Conservation (phyloP, 64 coral and sea anemone genomes). For the Actinia equina region DNA sequence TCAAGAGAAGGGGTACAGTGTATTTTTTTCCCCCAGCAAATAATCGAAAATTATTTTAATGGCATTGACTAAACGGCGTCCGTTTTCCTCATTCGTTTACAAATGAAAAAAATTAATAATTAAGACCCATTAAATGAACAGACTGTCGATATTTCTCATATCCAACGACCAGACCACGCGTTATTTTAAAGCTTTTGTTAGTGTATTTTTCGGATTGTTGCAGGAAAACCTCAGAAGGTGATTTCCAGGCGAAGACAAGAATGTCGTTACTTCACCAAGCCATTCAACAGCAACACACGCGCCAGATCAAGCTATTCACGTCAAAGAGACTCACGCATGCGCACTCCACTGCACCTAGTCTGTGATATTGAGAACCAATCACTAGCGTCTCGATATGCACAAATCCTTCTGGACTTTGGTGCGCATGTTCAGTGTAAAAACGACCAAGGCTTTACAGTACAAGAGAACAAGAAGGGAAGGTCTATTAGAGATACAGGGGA, state of each 20-base stretch:
- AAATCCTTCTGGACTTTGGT: constrained; percentile 36
- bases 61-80: too few relatives aligned
- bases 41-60: too few relatives aligned
- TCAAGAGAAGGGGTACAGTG: too few relatives aligned
- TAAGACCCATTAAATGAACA: too few relatives aligned
- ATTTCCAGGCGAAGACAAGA: not conserved
- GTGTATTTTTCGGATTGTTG: too few relatives aligned
- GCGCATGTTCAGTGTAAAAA: constrained; percentile 4
- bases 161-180: too few relatives aligned
- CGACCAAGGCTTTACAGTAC: constrained; percentile 18
- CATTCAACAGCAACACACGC: constrained; percentile 22
- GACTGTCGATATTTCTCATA: too few relatives aligned
- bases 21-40: too few relatives aligned
- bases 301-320: constrained; percentile 30
- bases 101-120: too few relatives aligned
- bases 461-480: not conserved
- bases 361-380: constrained; percentile 30
- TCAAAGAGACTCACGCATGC: constrained; percentile 37
- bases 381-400: constrained; percentile 15
- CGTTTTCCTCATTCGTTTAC: too few relatives aligned
- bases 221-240: too few relatives aligned
- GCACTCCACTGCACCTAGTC: constrained; percentile 35
- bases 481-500: not conserved
- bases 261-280: constrained; percentile 33
- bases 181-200: too few relatives aligned